Base-by-base conservation (phyloP, 1,140 invertebrate species). In the Cydia splendana region DNA sequence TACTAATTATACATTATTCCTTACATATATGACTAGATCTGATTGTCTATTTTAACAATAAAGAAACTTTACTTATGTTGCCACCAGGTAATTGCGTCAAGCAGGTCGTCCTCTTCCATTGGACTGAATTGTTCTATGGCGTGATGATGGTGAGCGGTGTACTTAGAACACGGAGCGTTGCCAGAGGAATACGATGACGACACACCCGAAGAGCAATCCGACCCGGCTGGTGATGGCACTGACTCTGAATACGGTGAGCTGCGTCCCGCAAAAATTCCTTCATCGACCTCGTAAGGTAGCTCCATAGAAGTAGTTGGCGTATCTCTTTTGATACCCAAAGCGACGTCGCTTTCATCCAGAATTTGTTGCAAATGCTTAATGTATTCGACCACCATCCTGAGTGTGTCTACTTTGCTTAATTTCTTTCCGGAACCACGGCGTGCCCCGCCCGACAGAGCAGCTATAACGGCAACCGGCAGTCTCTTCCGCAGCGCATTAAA, bases 401-500 rank as follows among this genome's bases (percentile, higher is more conserved):
- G 91, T 0, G 98, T 99, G 87, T 99, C 98, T 5, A 99, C 98
- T 94, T 99, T 99, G 87, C 97, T 98, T 1, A 99, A 94, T 87
- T 99, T 98, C 89, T 99, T 99, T 80, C 94, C 95, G 9, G 95
- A 95, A 6, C 96, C 95, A 4, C 96, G 93, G 0, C 95, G 95
- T 0, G 95, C 92, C 0, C 95, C 95, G 38, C 95, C 94, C n/a
- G 95, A 94, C 77, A 97, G 94, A 74, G 95, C 97, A 84, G 95
- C 95, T 2, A 95, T 95, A 0, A 97, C 95, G 24, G 95, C 94
- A 28, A 95, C 94, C 0, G 98, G 98, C 77, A 98, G 96, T 84
- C 98, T 97, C 78, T 97, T 96, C 6, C 97, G 94, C 6, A 98
- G 92, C 7, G 96, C 97, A 18, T 97, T 97, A 85, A 98, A 99